phyloP scores from a whole-genome alignment of 2,888 invertebrate genomes.

The Drosophila leonis region DNA sequence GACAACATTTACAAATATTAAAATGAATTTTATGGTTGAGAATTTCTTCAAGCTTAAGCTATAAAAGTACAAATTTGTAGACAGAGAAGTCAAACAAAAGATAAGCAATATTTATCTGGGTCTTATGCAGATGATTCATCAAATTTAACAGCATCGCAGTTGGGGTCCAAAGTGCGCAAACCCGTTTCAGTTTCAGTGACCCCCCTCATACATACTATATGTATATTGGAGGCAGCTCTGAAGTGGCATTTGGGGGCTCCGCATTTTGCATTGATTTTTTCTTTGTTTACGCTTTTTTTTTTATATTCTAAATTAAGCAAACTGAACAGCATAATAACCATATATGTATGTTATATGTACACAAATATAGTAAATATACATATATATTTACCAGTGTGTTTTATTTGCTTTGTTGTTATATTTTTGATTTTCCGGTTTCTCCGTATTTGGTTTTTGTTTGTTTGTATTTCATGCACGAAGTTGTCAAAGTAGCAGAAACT shows the following conservation, averaged over 20 bases:
- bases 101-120: slow-evolving; percentile 1
- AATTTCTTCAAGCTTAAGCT: background rate
- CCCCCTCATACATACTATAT: background rate
- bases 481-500: slow-evolving; percentile 30
- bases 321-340: slow-evolving; percentile 29
- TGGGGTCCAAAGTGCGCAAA: slow-evolving; percentile 31
- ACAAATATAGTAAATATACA: background rate
- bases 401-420: slow-evolving; percentile 5
- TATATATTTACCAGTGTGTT: background rate
- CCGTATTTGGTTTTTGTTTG: slow-evolving; percentile 5
- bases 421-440: slow-evolving; percentile 41
- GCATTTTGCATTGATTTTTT: slow-evolving; percentile 30
- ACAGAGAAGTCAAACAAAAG: background rate
- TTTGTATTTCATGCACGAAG: slow-evolving; percentile 51
- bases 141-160: slow-evolving; percentile 7
- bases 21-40: background rate
- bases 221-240: background rate
- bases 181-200: slow-evolving; percentile 24
- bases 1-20: no score
- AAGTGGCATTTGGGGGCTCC: slow-evolving; percentile 15
- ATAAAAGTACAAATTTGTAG: background rate
- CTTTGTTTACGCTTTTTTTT: slow-evolving; percentile 31
- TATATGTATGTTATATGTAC: background rate
- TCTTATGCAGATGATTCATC: slow-evolving; percentile 40
- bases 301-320: slow-evolving; percentile 23